phyloP scores from a whole-genome alignment of 2,888 invertebrate genomes.

The Brachyptera putata region DNA sequence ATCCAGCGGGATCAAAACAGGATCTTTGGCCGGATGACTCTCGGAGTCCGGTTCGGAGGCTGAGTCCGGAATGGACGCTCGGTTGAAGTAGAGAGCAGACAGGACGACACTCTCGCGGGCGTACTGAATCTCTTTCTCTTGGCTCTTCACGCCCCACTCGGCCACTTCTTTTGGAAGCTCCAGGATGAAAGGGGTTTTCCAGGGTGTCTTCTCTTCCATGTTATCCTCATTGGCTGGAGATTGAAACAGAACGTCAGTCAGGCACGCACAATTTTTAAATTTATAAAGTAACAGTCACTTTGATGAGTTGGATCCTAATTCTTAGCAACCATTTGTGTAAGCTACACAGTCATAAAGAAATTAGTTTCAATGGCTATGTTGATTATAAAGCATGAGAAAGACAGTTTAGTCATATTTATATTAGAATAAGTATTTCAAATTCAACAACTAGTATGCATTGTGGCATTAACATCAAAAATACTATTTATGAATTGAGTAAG shows the following conservation, averaged over 20 bases:
- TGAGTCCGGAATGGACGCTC: slow-evolving; percentile 73
- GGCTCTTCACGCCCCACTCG: slow-evolving; percentile 68
- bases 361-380: too few species aligned
- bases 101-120: slow-evolving; percentile 81
- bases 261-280: background rate
- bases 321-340: too few species aligned
- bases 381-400: too few species aligned
- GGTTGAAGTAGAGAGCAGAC: slow-evolving; percentile 75
- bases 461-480: too few species aligned
- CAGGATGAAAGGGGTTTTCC: slow-evolving; percentile 67
- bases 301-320: too few species aligned
- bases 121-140: slow-evolving; percentile 82
- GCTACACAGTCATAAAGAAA: too few species aligned
- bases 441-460: too few species aligned
- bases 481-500: too few species aligned
- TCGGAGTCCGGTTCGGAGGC: slow-evolving; percentile 84
- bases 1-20: slow-evolving; percentile 80
- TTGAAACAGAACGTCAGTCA: background rate
- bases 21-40: slow-evolving; percentile 68
- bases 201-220: slow-evolving; percentile 77
- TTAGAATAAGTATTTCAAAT: too few species aligned
- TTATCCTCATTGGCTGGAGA: slow-evolving; percentile 46
- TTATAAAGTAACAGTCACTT: background rate
- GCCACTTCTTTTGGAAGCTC: slow-evolving; percentile 55
- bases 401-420: too few species aligned